Conservation (phyloP, 2,113 vertebrate species). For the Campylomormyrus tamandua region DNA sequence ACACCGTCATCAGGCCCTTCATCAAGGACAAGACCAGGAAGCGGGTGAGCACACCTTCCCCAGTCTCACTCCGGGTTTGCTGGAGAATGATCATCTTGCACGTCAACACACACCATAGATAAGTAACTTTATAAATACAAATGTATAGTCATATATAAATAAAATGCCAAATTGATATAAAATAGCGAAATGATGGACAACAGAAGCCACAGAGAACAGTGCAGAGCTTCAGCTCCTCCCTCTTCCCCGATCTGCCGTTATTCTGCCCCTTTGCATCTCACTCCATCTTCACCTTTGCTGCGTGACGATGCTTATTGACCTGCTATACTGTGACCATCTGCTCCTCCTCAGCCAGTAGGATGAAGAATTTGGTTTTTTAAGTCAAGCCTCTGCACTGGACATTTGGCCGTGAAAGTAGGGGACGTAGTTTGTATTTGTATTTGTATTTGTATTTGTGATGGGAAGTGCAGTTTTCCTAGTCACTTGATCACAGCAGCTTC, state of each 20-base stretch:
- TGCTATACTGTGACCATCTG: neutral
- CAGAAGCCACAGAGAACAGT: neutral
- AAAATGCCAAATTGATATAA: neutral
- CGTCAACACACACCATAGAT: neutral
- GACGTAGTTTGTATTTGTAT: neutral
- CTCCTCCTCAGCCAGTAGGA: neutral
- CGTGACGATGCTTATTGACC: neutral
- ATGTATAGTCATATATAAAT: neutral
- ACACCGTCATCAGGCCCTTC: slow-evolving; percentile 75
- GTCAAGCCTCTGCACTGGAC: neutral
- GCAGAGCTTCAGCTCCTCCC: neutral
- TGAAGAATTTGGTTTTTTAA: neutral
- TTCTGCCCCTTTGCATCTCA: neutral
- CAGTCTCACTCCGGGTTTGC: neutral
- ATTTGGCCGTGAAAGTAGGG: neutral
- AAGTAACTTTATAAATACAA: neutral
- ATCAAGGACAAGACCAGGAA: slow-evolving; percentile 81
- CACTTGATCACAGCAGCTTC: neutral
- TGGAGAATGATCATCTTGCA: neutral
- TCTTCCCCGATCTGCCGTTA: neutral
- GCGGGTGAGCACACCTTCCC: slow-evolving; percentile 57
- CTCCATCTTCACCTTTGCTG: neutral
- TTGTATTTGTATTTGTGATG: neutral
- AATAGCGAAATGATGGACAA: neutral
- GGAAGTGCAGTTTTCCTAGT: neutral